Conservation (phyloP, 2,888 invertebrate genomes). For the Diaphora mendica region DNA sequence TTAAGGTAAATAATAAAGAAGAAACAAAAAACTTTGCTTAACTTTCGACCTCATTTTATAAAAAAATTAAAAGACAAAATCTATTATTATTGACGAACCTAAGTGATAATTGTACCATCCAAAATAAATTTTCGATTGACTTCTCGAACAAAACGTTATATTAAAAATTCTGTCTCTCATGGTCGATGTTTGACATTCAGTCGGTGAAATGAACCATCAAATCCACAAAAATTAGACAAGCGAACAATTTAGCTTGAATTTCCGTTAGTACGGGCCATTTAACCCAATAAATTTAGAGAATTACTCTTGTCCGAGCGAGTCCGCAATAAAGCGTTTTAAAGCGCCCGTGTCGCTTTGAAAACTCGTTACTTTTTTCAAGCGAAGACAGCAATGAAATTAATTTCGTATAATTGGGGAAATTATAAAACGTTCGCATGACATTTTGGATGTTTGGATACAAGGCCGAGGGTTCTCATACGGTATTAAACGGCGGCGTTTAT, state of each 20-base stretch:
- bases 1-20: neutral
- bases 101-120: conserved; percentile 22
- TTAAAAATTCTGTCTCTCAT: conserved; percentile 49
- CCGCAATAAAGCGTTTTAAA: conserved; percentile 76
- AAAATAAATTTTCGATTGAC: conserved; percentile 42
- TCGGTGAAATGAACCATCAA: conserved; percentile 73
- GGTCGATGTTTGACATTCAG: conserved; percentile 61
- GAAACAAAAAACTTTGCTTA: neutral
- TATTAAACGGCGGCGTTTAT: conserved; percentile 25
- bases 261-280: conserved; percentile 77
- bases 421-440: conserved; percentile 57
- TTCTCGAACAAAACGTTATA: conserved; percentile 52
- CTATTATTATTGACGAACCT: neutral
- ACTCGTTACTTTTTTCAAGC: conserved; percentile 74
- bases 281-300: conserved; percentile 84
- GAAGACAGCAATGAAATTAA: conserved; percentile 77
- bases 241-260: conserved; percentile 78
- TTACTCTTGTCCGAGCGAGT: conserved; percentile 78
- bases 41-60: neutral
- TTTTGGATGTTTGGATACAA: conserved; percentile 39
- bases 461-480: conserved; percentile 30
- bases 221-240: conserved; percentile 81
- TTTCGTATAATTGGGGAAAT: conserved; percentile 73
- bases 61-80: neutral
- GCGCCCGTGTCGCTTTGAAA: conserved; percentile 74